phyloP scores from a whole-genome alignment of 2,888 invertebrate genomes.

The Punctoribates punctum region DNA sequence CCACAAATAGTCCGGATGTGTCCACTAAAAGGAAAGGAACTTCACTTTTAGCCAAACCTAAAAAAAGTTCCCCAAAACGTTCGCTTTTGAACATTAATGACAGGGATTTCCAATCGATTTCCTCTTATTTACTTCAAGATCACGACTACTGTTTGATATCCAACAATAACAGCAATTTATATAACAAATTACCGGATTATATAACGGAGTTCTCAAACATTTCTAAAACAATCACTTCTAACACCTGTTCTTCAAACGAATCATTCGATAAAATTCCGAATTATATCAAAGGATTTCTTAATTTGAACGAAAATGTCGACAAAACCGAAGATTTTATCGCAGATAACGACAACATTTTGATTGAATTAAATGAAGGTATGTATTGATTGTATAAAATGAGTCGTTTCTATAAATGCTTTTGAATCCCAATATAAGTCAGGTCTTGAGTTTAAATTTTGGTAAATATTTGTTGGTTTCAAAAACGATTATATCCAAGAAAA shows the following conservation, averaged over 20 bases:
- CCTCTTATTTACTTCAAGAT: slow-evolving; percentile 17
- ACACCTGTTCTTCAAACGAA: background rate
- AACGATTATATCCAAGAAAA: no score
- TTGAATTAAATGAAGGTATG: slow-evolving; percentile 28
- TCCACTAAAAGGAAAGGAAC: slow-evolving; percentile 19
- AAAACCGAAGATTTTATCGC: background rate
- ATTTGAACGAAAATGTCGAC: slow-evolving; percentile 6
- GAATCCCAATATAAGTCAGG: no score
- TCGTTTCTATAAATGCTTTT: no score
- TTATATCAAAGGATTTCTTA: slow-evolving; percentile 28
- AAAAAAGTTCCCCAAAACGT: slow-evolving; percentile 1
- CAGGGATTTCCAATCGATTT: background rate
- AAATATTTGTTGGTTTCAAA: no score
- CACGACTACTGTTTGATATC: slow-evolving; percentile 29
- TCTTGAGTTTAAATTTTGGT: no score
- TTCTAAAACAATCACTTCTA: background rate
- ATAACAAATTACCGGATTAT: slow-evolving; percentile 31
- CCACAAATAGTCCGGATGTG: background rate
- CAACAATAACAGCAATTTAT: background rate
- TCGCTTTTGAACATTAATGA: background rate
- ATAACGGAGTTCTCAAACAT: background rate
- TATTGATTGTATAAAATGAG: background rate
- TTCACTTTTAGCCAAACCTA: slow-evolving; percentile 32
- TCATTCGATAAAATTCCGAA: slow-evolving; percentile 21
- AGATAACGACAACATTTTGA: slow-evolving; percentile 10